Base-by-base conservation (phyloP, 2,888 invertebrate genomes). In the Sinopyrophorus schimmeli region DNA sequence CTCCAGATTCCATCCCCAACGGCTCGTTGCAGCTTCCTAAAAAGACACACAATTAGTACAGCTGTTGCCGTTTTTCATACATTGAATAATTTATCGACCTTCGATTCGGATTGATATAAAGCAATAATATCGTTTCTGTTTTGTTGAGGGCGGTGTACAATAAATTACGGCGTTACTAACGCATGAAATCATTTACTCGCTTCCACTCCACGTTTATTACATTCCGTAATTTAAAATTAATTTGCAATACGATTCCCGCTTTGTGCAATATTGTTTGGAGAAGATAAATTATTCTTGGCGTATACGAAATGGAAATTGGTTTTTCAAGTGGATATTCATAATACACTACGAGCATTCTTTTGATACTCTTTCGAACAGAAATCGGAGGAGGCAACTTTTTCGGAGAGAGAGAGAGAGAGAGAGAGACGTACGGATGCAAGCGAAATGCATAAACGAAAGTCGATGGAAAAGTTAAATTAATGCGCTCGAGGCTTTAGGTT, bases 1-100 rank as follows among this genome's bases (percentile, higher is more conserved):
- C 76, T 28, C 84, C 84, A 17, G 83, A 81, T 71, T 86, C 84
- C 86, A 87, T 85, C 43, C 87, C 87, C 53, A 88, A 76, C 15
- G 84, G 74, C 57, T 74, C 74, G 65, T 79, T 78, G 70, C 84
- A 84, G 62, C 76, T 73, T 59, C 76, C 84, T 84, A 78, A 46
- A 43, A 49, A 30, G 38, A 49, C 10, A 35, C 35, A 16, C 24
- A 35, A 24, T 35, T 32, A 31, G 34, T 42, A 20, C 41, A 39
- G 43, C 34, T 35, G 39, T 31, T 46, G 28, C 40, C 14, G 44
- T 26, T 26, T 44, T n/a, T n/a, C n/a, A n/a, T n/a, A 44, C 40
- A 50, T 50, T 50, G n/a, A 50, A 50, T 50, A 50, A 44, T 50
- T 50, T 50, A 50, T 50, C 35, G 46, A 34, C 32, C 27, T 28